A percentile compares a stretch with the other conserved stretches of the same genome.
Evolutionary conservation across 2,113 vertebrate species (phyloP).

Genomic region (Cebidichthys violaceus): DNA sequence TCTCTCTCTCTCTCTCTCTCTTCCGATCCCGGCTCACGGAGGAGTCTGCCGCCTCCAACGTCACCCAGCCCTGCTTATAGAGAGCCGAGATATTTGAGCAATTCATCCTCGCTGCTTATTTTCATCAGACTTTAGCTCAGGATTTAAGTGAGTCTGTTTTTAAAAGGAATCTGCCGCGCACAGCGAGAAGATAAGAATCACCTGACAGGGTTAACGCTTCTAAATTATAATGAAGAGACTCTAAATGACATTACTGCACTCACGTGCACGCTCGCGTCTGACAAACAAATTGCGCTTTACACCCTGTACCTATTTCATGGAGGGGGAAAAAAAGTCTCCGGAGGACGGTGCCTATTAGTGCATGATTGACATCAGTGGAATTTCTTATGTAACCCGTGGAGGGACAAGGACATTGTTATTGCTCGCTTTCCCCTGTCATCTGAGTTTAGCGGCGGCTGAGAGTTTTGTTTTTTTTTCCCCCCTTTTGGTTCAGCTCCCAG

Average conservation of each 20-base stretch:
- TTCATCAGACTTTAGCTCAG: constrained; percentile 15
- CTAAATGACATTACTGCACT: constrained; percentile 23
- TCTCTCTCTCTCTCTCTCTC: constrained; percentile 27
- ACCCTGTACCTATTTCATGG: constrained; percentile 35
- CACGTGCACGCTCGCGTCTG: constrained; percentile 14
- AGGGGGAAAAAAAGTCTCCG: constrained; percentile 49
- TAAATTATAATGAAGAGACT: constrained; percentile 28
- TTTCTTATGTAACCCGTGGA: constrained; percentile 73
- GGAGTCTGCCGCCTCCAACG: constrained; percentile 40
- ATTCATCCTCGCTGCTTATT: constrained; percentile 23
- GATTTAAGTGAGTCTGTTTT: constrained; percentile 25
- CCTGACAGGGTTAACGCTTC: constrained; percentile 28
- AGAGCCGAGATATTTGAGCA: constrained; percentile 17
- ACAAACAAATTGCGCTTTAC: constrained; percentile 25
- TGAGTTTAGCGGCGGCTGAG: constrained; percentile 64
- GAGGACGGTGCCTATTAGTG: constrained; percentile 64
- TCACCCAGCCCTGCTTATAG: constrained; percentile 41
- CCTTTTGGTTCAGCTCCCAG: constrained; percentile 65
- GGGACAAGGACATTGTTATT: constrained; percentile 71
- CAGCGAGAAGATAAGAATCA: constrained; percentile 31
- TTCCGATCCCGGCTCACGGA: constrained; percentile 29
- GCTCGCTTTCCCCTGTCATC: constrained; percentile 67
- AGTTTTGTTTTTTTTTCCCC: constrained; percentile 46
- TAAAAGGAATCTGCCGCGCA: constrained; percentile 12
- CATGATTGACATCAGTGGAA: constrained; percentile 69